Evolutionary conservation across 2,113 vertebrate genomes (phyloP).

Genomic region (Leiothrix lutea): DNA sequence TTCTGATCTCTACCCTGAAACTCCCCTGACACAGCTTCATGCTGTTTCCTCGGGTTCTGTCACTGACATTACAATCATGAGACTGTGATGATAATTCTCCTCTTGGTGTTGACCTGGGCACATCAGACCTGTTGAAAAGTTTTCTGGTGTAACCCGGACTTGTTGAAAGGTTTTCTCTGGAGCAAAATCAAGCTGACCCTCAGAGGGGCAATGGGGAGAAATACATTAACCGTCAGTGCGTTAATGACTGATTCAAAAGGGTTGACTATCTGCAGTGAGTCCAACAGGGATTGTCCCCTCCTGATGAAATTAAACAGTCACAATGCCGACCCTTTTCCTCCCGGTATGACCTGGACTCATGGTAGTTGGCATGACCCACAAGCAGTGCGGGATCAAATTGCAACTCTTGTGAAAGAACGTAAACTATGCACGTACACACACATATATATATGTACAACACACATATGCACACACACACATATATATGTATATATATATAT

Average conservation of each 20-base stretch:
- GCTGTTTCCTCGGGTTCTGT: background rate
- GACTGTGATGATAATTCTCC: background rate
- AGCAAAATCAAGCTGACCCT: background rate
- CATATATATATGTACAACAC: too few species aligned
- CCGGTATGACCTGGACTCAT: rapidly evolving
- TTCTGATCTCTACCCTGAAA: background rate
- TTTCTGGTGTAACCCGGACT: background rate
- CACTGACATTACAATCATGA: background rate
- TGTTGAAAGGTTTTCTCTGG: background rate
- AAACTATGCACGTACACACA: too few species aligned
- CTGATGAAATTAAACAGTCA: background rate
- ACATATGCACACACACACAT: rapidly evolving
- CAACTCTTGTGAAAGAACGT: background rate
- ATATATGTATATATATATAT: rapidly evolving
- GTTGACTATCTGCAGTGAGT: background rate
- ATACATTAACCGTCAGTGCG: background rate
- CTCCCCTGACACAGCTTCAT: background rate
- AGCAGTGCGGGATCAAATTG: background rate
- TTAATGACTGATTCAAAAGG: background rate
- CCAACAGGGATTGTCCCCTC: rapidly evolving
- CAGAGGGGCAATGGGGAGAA: background rate
- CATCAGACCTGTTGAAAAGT: background rate
- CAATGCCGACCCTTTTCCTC: background rate
- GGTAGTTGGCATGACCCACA: background rate
- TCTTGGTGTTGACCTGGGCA: background rate